Evolutionary conservation across 2,113 vertebrate genomes (phyloP).

Genomic region (Alosa alosa): DNA sequence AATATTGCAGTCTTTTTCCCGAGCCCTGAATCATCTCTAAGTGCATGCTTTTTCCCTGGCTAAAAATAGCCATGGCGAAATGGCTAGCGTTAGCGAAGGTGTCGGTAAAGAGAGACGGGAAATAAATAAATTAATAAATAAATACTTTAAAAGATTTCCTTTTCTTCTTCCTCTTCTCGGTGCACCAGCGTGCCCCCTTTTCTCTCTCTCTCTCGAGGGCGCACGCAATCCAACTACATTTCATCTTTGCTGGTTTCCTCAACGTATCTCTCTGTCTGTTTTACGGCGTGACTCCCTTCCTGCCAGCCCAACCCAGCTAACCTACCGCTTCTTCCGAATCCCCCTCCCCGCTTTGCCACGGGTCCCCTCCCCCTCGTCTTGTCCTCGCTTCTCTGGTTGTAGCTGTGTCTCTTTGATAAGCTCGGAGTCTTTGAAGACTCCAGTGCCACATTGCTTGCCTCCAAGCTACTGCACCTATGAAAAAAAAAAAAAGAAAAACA

Average conservation of each 20-base stretch:
- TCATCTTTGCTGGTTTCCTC: slow-evolving; percentile 5
- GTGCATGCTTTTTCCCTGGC: slow-evolving; percentile 47
- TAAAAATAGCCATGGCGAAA: background rate
- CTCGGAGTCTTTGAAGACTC: slow-evolving; percentile 50
- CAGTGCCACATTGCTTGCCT: slow-evolving; percentile 37
- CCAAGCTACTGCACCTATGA: slow-evolving; percentile 39
- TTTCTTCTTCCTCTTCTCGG: background rate
- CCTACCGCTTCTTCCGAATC: background rate
- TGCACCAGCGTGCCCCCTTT: background rate
- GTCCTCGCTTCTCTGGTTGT: slow-evolving; percentile 23
- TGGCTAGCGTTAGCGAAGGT: slow-evolving; percentile 27
- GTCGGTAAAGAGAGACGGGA: background rate
- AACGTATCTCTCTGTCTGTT: background rate
- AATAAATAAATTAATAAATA: slow-evolving; percentile 4
- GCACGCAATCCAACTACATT: background rate
- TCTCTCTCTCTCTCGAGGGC: background rate
- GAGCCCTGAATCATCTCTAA: slow-evolving; percentile 57
- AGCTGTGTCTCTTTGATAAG: slow-evolving; percentile 51
- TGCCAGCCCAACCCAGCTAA: slow-evolving; percentile 3
- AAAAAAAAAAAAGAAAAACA: slow-evolving; percentile 15
- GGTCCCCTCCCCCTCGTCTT: slow-evolving; percentile 23
- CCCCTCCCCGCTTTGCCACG: background rate
- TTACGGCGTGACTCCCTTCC: slow-evolving; percentile 20
- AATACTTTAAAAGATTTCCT: background rate
- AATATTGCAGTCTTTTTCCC: slow-evolving; percentile 66